A percentile compares a stretch with the other conserved stretches of the same genome.
phyloP scores from a whole-genome alignment of 2,113 vertebrate species.

The Strix uralensis region DNA sequence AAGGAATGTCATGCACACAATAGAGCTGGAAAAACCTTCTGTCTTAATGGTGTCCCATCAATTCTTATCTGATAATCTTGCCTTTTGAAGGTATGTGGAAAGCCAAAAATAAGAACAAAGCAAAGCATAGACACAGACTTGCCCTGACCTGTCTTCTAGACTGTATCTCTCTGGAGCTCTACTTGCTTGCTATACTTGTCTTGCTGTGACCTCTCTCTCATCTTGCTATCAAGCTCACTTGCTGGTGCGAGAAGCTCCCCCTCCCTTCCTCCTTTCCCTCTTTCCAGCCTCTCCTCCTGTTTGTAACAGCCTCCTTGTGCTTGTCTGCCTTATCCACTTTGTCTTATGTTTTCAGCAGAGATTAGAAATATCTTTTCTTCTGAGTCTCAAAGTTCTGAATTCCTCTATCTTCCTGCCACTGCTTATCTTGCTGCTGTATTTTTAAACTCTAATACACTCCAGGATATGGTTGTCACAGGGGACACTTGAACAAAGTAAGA shows the following conservation, averaged over 20 bases:
- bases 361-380: constrained; percentile 55
- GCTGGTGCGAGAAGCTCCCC: not conserved
- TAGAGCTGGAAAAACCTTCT: constrained; percentile 49
- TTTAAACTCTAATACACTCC: constrained; percentile 47
- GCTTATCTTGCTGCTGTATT: constrained; percentile 51
- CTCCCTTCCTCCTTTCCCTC: not conserved
- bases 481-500: constrained; percentile 24
- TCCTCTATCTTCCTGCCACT: constrained; percentile 42
- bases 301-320: not conserved
- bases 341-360: constrained; percentile 51
- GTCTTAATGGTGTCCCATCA: constrained; percentile 57
- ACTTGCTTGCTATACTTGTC: constrained; percentile 2
- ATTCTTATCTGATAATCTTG: constrained; percentile 56
- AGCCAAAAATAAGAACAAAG: constrained; percentile 64
- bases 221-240: constrained; percentile 14
- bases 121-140: constrained; percentile 10
- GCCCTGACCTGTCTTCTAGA: constrained; percentile 44
- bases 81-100: constrained; percentile 47
- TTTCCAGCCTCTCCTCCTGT: not conserved
- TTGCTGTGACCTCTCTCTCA: constrained; percentile 32
- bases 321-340: constrained; percentile 48
- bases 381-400: constrained; percentile 44
- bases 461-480: constrained; percentile 35
- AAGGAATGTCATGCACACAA: constrained; percentile 61
- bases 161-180: constrained; percentile 1